Percentiles rank a stretch among this genome's conserved stretches.
Conservation (phyloP, 1,140 invertebrate species). For the Drosophila pseudoananassae region DNA sequence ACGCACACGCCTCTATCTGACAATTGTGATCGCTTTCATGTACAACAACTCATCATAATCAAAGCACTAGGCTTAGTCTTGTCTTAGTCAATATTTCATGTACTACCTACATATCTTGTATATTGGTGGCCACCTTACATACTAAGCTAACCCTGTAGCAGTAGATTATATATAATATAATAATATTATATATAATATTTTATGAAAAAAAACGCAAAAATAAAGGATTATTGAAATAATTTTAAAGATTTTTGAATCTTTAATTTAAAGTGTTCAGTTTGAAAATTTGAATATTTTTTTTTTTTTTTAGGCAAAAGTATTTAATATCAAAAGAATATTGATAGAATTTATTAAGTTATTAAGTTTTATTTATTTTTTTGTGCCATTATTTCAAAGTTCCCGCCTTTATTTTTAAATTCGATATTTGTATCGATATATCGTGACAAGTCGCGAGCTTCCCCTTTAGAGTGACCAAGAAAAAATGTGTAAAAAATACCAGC, state of each 20-base stretch:
- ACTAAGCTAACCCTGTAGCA: constrained; percentile 11
- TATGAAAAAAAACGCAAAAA: constrained; percentile 8
- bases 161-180: constrained; percentile 29
- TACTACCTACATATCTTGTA: constrained; percentile 15
- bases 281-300: no score
- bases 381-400: background rate
- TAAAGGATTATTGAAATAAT: constrained; percentile 10
- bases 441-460: no score
- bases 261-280: no score
- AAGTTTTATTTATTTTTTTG: background rate
- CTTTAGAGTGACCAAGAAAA: no score
- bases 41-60: constrained; percentile 58
- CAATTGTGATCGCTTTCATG: constrained; percentile 75
- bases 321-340: no score
- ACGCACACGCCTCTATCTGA: constrained; percentile 61
- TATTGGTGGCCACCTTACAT: constrained; percentile 47
- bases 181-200: constrained; percentile 26
- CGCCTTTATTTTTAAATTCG: no score
- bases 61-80: constrained; percentile 45
- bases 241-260: no score
- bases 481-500: no score
- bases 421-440: no score
- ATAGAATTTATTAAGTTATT: background rate
- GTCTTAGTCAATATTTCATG: constrained; percentile 36
- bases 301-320: no score